Conservation (phyloP, 2,113 vertebrate species). For the Microcebus lehilahytsara region DNA sequence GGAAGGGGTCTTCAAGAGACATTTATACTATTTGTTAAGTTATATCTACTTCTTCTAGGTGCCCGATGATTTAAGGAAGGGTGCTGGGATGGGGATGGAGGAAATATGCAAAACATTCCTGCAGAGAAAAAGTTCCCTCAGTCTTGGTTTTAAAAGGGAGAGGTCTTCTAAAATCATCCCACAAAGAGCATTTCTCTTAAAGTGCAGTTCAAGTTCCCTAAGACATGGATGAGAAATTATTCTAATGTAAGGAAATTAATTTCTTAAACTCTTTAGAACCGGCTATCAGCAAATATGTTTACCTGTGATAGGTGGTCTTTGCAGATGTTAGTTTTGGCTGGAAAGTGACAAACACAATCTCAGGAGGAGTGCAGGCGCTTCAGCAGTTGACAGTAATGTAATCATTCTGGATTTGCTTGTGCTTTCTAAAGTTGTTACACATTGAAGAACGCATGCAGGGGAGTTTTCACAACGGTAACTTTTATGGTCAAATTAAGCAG, state of each 20-base stretch:
- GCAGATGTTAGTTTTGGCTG: slow-evolving; percentile 32
- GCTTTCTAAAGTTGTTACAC: slow-evolving; percentile 66
- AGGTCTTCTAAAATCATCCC: slow-evolving; percentile 29
- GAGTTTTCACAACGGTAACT: slow-evolving; percentile 43
- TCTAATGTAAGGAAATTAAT: slow-evolving; percentile 46
- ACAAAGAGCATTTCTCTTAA: slow-evolving; percentile 16
- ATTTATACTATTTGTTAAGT: neutral
- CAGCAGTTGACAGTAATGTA: neutral
- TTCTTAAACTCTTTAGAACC: neutral
- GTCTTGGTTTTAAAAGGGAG: neutral
- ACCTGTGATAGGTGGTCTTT: slow-evolving; percentile 10
- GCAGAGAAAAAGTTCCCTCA: slow-evolving; percentile 20
- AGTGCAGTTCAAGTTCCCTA: slow-evolving; percentile 28
- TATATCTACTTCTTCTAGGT: slow-evolving; percentile 31
- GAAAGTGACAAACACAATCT: slow-evolving; percentile 38
- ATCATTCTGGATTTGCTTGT: slow-evolving; percentile 36
- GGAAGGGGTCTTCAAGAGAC: slow-evolving; percentile 43
- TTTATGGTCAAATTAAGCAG: slow-evolving; percentile 43
- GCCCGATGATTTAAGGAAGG: neutral
- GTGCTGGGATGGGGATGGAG: neutral
- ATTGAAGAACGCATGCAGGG: slow-evolving; percentile 66
- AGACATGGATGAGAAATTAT: slow-evolving; percentile 41
- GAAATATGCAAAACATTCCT: neutral
- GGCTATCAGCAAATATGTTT: slow-evolving; percentile 29
- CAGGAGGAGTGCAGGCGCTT: slow-evolving; percentile 50